phyloP scores from a whole-genome alignment of 2,888 invertebrate species.

The Epinotia bilunana region DNA sequence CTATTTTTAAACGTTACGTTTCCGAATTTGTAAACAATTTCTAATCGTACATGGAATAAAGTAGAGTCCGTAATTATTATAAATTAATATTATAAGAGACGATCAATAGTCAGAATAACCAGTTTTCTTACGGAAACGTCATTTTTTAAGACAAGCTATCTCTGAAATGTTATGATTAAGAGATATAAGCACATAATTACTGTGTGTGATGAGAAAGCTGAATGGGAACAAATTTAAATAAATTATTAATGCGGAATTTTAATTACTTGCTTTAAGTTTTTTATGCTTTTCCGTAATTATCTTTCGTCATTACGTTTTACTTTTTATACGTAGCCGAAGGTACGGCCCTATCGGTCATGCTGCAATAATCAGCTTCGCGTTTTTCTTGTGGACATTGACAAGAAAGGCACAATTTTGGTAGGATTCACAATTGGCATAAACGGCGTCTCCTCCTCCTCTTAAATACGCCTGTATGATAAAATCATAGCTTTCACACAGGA shows the following conservation, averaged over 20 bases:
- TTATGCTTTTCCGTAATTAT: slow-evolving; percentile 5
- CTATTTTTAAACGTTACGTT: too few relatives aligned
- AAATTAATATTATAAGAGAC: slow-evolving; percentile 10
- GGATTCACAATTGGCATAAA: too few relatives aligned
- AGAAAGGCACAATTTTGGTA: too few relatives aligned
- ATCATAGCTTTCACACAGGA: too few relatives aligned
- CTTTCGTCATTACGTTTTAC: background rate
- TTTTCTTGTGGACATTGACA: too few relatives aligned
- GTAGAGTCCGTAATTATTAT: slow-evolving; percentile 7
- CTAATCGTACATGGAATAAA: too few relatives aligned
- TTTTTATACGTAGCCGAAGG: background rate
- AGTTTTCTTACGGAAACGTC: slow-evolving; percentile 43
- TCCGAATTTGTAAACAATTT: too few relatives aligned
- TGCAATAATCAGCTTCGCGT: too few relatives aligned
- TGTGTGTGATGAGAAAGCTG: slow-evolving; percentile 32
- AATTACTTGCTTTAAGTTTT: slow-evolving; percentile 28
- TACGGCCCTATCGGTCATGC: background rate
- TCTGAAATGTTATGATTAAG: slow-evolving; percentile 43
- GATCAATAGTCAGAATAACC: slow-evolving; percentile 38
- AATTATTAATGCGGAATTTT: slow-evolving; percentile 39
- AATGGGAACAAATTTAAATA: slow-evolving; percentile 16
- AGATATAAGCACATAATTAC: slow-evolving; percentile 39
- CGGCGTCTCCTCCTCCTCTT: too few relatives aligned
- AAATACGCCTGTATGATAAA: too few relatives aligned
- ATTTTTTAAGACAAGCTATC: slow-evolving; percentile 40